Conservation (phyloP, 2,797 vertebrate genomes). For the Hipposideros larvatus region DNA sequence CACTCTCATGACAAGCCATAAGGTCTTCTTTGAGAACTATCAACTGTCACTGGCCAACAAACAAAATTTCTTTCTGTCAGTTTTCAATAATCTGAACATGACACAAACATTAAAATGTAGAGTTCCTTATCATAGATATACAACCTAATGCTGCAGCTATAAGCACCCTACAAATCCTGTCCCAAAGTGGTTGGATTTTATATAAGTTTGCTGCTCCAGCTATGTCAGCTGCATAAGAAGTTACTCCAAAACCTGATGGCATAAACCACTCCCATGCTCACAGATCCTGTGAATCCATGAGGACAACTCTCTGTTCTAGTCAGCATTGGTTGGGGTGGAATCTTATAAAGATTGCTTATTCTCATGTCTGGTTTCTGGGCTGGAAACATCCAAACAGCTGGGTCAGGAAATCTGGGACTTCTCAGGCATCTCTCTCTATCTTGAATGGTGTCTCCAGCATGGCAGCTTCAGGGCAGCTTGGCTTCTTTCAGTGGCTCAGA, state of each 20-base stretch:
- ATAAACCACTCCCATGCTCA: neutral
- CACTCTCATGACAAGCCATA: neutral
- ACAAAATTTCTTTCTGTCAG: neutral
- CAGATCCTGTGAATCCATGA: neutral
- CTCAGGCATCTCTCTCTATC: neutral
- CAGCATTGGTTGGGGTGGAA: neutral
- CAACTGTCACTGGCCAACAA: neutral
- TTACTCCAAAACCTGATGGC: neutral
- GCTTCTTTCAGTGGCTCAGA: neutral
- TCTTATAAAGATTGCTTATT: neutral
- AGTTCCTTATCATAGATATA: neutral
- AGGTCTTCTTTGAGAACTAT: neutral
- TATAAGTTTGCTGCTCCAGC: neutral
- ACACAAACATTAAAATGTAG: neutral
- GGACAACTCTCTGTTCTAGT: neutral
- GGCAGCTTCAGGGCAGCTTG: neutral
- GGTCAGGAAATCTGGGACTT: neutral
- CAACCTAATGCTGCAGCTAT: neutral
- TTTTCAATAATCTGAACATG: neutral
- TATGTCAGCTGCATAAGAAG: neutral
- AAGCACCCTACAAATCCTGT: neutral
- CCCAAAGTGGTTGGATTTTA: neutral
- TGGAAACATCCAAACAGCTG: neutral
- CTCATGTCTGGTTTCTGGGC: neutral
- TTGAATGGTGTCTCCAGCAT: neutral